Evolutionary conservation across 2,113 vertebrate genomes (phyloP).

Genomic region (Jaculus jaculus): DNA sequence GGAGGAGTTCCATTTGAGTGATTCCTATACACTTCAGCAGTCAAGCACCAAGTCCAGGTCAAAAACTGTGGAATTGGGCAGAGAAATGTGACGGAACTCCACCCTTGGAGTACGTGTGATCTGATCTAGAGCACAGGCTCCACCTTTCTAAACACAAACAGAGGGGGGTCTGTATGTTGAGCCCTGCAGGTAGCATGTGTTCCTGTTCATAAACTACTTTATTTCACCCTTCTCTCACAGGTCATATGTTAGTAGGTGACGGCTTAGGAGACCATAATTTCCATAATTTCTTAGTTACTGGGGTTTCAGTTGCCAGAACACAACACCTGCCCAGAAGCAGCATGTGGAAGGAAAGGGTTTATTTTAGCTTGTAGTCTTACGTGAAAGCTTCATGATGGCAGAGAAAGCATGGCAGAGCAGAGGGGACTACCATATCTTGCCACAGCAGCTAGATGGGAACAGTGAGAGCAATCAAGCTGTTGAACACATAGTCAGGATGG

Average conservation of each 20-base stretch:
- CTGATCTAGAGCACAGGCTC: neutral
- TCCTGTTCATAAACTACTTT: neutral
- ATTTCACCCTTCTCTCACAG: neutral
- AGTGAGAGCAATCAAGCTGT: no score
- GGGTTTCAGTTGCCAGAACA: no score
- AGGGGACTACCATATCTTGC: no score
- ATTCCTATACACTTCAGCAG: neutral
- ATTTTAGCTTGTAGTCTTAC: no score
- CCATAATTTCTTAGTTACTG: no score
- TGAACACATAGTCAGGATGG: no score
- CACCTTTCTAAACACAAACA: neutral
- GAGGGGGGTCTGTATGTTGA: neutral
- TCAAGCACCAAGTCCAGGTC: neutral
- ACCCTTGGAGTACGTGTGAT: neutral
- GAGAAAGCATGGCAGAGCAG: no score
- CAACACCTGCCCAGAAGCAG: no score
- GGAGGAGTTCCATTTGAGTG: neutral
- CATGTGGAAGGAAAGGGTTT: no score
- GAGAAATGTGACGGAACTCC: neutral
- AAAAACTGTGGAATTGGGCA: neutral
- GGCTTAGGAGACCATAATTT: neutral
- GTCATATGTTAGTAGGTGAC: neutral
- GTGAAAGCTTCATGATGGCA: no score
- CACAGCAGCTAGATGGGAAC: no score
- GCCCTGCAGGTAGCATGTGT: rapidly evolving